Conservation (phyloP, 1,140 invertebrate genomes). For the Zaprionus nigranus region DNA sequence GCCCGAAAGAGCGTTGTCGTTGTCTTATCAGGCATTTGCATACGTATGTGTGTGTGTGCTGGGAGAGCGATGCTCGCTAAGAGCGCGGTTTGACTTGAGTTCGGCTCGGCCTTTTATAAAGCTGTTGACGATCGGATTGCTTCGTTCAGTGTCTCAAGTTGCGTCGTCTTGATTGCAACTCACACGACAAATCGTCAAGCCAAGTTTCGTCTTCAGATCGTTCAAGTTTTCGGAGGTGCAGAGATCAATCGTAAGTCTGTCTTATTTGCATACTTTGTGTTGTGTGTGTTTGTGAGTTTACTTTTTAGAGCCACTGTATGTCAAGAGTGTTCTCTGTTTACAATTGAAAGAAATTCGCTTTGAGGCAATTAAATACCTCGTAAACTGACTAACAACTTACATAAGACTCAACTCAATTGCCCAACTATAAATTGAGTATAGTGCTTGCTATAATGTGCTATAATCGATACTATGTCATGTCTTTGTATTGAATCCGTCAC, state of each 20-base stretch:
- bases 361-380: background rate
- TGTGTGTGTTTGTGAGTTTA: background rate
- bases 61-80: background rate
- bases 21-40: constrained; percentile 33
- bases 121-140: constrained; percentile 50
- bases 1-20: background rate
- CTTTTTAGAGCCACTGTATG: background rate
- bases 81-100: constrained; percentile 24
- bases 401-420: constrained; percentile 9
- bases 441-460: constrained; percentile 5
- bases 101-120: constrained; percentile 60
- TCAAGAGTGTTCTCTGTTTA: constrained; percentile 18
- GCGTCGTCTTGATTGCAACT: constrained; percentile 42
- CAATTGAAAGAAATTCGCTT: constrained; percentile 7
- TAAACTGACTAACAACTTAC: constrained; percentile 20
- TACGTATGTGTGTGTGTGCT: background rate
- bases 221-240: constrained; percentile 38
- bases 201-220: constrained; percentile 10
- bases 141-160: constrained; percentile 67
- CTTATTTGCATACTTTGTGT: constrained; percentile 15
- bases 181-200: constrained; percentile 18
- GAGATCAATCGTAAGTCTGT: constrained; percentile 47
- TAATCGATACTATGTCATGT: constrained; percentile 6
- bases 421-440: constrained; percentile 15
- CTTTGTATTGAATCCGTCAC: constrained; percentile 10